These are phyloP conservation scores for Borostomias antarcticus DNA, from an alignment of 2,797 vertebrate species.

Conservation along the genomic window DNA sequence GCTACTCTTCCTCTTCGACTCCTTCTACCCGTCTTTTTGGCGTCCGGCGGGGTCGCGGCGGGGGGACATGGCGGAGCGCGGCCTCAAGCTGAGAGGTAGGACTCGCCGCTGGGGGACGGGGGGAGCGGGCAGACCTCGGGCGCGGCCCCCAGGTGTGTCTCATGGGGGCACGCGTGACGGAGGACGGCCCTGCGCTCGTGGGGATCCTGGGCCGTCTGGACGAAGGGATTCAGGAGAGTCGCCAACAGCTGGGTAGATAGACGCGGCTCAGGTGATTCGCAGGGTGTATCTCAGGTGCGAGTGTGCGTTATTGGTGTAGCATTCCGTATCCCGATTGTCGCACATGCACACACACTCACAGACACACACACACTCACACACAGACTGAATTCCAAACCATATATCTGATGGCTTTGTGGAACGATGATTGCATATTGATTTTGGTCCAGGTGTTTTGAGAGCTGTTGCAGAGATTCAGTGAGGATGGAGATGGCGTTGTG, in stretches of 20 bases:
- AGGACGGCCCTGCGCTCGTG: too few relatives aligned
- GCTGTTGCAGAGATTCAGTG: conserved; percentile 4
- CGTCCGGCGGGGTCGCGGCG: conserved; percentile 5
- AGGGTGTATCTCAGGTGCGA: too few relatives aligned
- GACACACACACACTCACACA: background rate
- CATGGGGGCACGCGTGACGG: too few relatives aligned
- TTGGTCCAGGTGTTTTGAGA: background rate
- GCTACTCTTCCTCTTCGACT: conserved; percentile 25
- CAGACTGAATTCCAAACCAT: background rate
- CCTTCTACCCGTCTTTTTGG: conserved; percentile 1
- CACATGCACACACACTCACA: too few relatives aligned
- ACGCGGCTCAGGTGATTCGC: background rate
- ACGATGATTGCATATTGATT: background rate
- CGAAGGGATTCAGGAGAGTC: too few relatives aligned
- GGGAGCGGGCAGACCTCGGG: too few relatives aligned
- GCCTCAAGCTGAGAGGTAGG: conserved; percentile 73
- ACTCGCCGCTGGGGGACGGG: conserved; percentile 41
- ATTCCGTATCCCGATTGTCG: too few relatives aligned
- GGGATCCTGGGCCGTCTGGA: too few relatives aligned
- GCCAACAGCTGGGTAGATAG: too few relatives aligned
- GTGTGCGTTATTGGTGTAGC: too few relatives aligned
- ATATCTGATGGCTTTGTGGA: background rate
- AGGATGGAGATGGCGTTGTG: too few relatives aligned
- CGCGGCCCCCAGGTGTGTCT: background rate
- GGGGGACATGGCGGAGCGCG: conserved; percentile 66